Percentiles rank a stretch among this genome's conserved stretches.
Conservation (phyloP, 2,888 invertebrate species). For the Tinea trinotella region DNA sequence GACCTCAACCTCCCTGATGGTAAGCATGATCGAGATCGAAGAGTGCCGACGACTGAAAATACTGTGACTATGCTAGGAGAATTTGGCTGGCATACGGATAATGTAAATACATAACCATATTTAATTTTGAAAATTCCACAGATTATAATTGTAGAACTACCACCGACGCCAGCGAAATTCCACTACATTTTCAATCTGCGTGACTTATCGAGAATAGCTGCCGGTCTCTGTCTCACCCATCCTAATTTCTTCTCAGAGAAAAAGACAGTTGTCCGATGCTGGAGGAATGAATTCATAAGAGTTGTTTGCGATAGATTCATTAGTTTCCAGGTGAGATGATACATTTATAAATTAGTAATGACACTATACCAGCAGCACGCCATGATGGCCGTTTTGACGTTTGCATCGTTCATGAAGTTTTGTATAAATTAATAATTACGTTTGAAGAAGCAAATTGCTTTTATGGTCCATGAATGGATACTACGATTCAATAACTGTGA, state of each 20-base stretch:
- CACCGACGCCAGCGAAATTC: constrained; percentile 94
- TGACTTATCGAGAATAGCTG: constrained; percentile 88
- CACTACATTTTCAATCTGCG: constrained; percentile 96
- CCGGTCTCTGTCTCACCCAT: constrained; percentile 84
- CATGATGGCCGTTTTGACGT: too few relatives aligned
- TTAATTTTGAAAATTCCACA: constrained; percentile 35
- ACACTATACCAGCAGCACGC: too few relatives aligned
- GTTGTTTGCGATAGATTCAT: constrained; percentile 92
- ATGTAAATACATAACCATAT: background rate
- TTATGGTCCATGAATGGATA: too few relatives aligned
- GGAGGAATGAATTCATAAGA: constrained; percentile 92
- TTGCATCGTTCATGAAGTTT: too few relatives aligned
- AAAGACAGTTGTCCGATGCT: constrained; percentile 84
- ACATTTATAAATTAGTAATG: background rate
- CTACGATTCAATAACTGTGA: too few relatives aligned
- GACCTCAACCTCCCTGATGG: too few relatives aligned
- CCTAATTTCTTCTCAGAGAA: constrained; percentile 78
- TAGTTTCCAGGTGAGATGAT: constrained; percentile 51
- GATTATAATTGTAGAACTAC: constrained; percentile 82
- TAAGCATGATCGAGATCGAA: too few relatives aligned
- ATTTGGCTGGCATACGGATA: too few relatives aligned
- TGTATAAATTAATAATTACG: too few relatives aligned
- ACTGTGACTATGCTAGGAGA: too few relatives aligned
- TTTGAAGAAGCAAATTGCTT: too few relatives aligned
- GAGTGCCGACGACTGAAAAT: too few relatives aligned